Evolutionary conservation across 92 coral and sea anemone genomes (phyloP), one percentile per base, ranked within the genome.

Genomic region (Diadumene lineata): DNA sequence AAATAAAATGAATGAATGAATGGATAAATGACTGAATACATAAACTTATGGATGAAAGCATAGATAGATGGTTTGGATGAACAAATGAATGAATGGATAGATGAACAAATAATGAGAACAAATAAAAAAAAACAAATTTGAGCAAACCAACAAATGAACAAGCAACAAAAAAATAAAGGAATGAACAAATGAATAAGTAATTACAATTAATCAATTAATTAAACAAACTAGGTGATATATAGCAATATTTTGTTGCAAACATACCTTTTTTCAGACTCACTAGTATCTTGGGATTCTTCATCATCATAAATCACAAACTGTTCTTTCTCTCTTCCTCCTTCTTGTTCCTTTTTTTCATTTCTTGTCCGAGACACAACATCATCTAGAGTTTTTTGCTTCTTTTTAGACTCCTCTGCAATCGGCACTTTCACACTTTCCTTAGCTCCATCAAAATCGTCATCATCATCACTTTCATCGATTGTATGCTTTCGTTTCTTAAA

Each of bases 371-470:
- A 50, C 7, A 70, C 25, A 31, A 70, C 30, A 31, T 50, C 34
- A 11, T 69, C 74, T 48, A 69, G 51, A 0, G 75, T 70, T 70
- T 70, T 70, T 32, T 55, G 75, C 55, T 53, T 50, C 75, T 70
- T 70, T 31, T 11, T 53, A 6, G 75, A 7, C n/a, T 70, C 75
- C 17, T 19, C 60, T 9, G 29, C 18, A 30, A 23, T 34, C 10
- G 43, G 43, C 29, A 26, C 75, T 29, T 30, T 27, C 3, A 11
- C 28, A 31, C 27, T 50, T 9, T 70, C 64, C 44, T 70, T 58
- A 17, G 64, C 34, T 16, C 33, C 64, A 31, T 70, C 31, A n/a
- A 26, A 56, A 29, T 33, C 60, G 0, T 69, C 62, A 30, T 27
- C 61, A 27, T 70, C 31, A 31, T 32, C 48, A 29, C 44, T 55